Base-by-base conservation (phyloP, 92 coral and sea anemone species). In the Phenganax marumi region DNA sequence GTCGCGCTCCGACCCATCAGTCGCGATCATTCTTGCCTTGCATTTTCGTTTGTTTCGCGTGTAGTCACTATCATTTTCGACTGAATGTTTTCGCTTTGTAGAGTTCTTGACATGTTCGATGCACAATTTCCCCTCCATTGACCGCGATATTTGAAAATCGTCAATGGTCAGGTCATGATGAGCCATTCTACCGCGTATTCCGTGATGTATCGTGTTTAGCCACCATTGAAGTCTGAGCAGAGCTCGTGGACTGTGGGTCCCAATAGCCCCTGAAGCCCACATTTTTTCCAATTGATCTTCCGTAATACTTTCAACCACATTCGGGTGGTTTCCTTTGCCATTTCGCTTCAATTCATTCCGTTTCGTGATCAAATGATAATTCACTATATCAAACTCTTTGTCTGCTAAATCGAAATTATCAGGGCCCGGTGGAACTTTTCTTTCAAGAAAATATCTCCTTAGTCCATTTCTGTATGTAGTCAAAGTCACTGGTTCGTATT, bases 251-350 rank as follows among this genome's bases (percentile, higher is more conserved):
- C 93, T 97, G 87, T 96, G 99, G 16, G 93, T 97, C 2, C 99
- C 99, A 24, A 96, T 96, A 6, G 99, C 99, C 62, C 99, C 99
- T 43, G 99, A 88, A 11, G 96, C 97, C 99, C 99, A 96, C 99
- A 96, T 96, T 83, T 97, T 96, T 72, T 91, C 99, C 25, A 96
- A 89, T 83, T 96, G 99, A 75, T 92, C 97, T 64, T 96, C 99
- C 6, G 99, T 96, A 10, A 96, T 96, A 87, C 97, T 92, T 81
- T 96, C 99, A 0, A 96, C 99, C 3, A 96, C 99, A 76, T 96
- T 96, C 3, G 99, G 99, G 77, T 96, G 99, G 77, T 96, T 96
- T 33, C 99, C 99, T 78, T 96, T 96, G 70, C 99, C 99, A 70
- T 96, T 96, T 77, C 99, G 87, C 86, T 96, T 96, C 92, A 96